Conservation (phyloP, 1,140 invertebrate species). For the Lordiphosa mommai region DNA sequence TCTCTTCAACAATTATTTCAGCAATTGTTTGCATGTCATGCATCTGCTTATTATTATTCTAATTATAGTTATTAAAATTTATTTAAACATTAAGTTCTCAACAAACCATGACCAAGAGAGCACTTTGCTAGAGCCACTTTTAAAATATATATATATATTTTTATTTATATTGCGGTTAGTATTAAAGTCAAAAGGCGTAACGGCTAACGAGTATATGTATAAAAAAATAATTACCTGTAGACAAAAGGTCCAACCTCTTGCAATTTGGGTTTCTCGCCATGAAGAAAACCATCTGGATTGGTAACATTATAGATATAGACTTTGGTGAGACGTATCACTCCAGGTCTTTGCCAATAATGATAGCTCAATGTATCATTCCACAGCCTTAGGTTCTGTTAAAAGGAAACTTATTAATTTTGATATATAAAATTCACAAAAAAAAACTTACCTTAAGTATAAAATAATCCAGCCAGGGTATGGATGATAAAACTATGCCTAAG, state of each 20-base stretch:
- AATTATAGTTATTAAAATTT: conserved; percentile 55
- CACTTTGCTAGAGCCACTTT: conserved; percentile 36
- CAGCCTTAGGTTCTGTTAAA: conserved; percentile 87
- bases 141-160: conserved; percentile 30
- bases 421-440: background rate
- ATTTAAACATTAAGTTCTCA: conserved; percentile 35
- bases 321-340: conserved; percentile 92
- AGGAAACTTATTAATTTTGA: too few relatives aligned
- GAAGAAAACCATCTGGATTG: conserved; percentile 90
- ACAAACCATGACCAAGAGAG: conserved; percentile 50
- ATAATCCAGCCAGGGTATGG: conserved; percentile 92
- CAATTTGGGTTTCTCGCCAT: conserved; percentile 89
- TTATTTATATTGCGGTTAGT: background rate
- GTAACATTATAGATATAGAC: conserved; percentile 94
- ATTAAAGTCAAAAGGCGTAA: conserved; percentile 47
- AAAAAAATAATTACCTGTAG: conserved; percentile 84
- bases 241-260: conserved; percentile 92
- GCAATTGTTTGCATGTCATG: conserved; percentile 15
- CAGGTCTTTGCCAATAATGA: conserved; percentile 95
- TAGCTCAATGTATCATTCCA: conserved; percentile 92
- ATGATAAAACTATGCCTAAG: conserved; percentile 89
- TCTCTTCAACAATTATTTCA: conserved; percentile 10
- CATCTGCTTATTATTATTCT: conserved; percentile 42
- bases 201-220: conserved; percentile 2
- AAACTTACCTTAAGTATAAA: conserved; percentile 88